Conservation (phyloP, 2,113 vertebrate genomes). For the Struthio camelus region DNA sequence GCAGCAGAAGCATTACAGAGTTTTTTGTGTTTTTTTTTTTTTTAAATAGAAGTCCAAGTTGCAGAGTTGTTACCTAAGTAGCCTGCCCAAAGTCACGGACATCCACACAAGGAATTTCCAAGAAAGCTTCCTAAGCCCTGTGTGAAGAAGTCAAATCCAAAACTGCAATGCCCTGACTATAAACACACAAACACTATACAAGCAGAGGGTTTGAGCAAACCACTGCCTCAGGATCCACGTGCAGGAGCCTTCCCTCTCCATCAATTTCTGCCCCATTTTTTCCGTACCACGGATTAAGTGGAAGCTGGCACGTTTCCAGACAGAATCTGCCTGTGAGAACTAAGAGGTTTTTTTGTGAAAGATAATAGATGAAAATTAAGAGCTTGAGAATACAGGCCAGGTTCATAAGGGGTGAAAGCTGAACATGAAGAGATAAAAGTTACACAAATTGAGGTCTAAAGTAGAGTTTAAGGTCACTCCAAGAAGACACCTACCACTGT, state of each 20-base stretch:
- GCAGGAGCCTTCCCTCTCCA: not conserved
- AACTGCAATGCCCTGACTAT: fast-evolving
- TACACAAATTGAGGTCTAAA: not conserved
- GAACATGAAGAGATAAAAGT: not conserved
- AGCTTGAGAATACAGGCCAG: not conserved
- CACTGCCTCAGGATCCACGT: not conserved
- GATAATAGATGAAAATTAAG: not conserved
- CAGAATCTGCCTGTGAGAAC: not conserved
- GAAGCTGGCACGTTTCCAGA: not conserved
- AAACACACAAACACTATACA: not conserved
- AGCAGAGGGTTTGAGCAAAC: not conserved
- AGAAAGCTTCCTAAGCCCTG: not conserved
- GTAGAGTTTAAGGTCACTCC: too few species aligned
- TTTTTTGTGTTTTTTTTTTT: too few species aligned
- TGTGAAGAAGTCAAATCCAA: not conserved
- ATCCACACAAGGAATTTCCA: not conserved
- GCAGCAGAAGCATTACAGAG: not conserved
- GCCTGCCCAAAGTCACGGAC: not conserved
- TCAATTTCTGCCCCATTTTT: not conserved
- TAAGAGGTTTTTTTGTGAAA: too few species aligned
- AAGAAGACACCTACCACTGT: too few species aligned
- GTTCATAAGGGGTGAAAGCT: not conserved
- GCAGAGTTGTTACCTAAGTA: not conserved
- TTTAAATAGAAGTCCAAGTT: not conserved
- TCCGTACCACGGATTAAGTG: not conserved